phyloP scores from a whole-genome alignment of 2,888 invertebrate species.

The Catocala sponsa region DNA sequence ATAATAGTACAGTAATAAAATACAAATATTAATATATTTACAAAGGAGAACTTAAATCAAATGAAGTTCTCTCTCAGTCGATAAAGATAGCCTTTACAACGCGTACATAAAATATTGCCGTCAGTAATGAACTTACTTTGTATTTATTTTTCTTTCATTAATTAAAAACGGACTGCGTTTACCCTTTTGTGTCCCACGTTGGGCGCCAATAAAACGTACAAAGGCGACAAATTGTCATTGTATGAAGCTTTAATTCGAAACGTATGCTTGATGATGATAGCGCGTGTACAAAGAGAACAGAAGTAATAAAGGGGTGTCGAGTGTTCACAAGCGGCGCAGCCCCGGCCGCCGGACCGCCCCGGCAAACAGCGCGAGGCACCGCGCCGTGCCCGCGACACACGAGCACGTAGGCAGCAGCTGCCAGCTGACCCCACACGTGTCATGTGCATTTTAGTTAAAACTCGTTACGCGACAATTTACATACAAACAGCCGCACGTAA shows the following conservation, averaged over 20 bases:
- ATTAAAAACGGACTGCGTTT: slow-evolving; percentile 27
- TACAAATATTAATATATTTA: no score
- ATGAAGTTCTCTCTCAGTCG: neutral
- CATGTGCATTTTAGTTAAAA: slow-evolving; percentile 42
- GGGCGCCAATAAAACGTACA: slow-evolving; percentile 69
- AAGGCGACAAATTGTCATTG: slow-evolving; percentile 68
- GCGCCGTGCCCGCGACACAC: slow-evolving; percentile 23
- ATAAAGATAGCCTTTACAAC: neutral
- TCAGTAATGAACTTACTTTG: slow-evolving; percentile 1
- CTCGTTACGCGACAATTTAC: slow-evolving; percentile 32
- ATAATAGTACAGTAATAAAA: no score
- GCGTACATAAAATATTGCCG: slow-evolving; percentile 1
- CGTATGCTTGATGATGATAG: slow-evolving; percentile 78
- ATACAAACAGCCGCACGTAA: slow-evolving; percentile 25
- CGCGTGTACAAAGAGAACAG: slow-evolving; percentile 77
- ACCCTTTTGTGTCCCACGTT: slow-evolving; percentile 57
- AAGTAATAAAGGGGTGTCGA: slow-evolving; percentile 85
- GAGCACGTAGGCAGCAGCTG: slow-evolving; percentile 19
- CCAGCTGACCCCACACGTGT: slow-evolving; percentile 39
- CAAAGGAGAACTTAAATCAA: no score
- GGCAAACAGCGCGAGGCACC: slow-evolving; percentile 35
- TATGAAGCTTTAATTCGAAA: slow-evolving; percentile 79
- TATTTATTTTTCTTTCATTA: slow-evolving; percentile 22
- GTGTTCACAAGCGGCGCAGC: slow-evolving; percentile 65
- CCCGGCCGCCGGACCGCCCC: slow-evolving; percentile 35